Percentiles rank a stretch among this genome's conserved stretches.
These are phyloP conservation scores for Bergia sp. DNA, from an alignment of 92 coral and sea anemone genomes.

Conservation along the genomic window DNA sequence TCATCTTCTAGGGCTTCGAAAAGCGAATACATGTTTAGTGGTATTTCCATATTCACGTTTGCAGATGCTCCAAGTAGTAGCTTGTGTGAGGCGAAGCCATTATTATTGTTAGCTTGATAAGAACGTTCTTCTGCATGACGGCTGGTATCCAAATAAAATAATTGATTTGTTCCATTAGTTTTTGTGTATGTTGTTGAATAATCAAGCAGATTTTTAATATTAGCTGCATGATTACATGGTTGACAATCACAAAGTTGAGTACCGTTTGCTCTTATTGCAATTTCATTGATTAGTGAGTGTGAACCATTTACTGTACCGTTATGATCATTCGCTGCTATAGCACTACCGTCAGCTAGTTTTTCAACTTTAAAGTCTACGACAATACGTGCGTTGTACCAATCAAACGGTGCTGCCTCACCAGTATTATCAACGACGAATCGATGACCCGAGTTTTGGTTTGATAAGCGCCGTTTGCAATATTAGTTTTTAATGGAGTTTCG, in stretches of 20 bases:
- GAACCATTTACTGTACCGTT: background rate
- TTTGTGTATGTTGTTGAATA: background rate
- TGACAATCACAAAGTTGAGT: background rate
- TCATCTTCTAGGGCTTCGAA: background rate
- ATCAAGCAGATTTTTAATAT: background rate
- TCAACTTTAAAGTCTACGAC: too few species aligned
- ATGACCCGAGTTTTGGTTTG: too few species aligned
- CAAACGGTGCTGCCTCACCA: too few species aligned
- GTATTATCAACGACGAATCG: too few species aligned
- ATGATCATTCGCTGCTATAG: too few species aligned
- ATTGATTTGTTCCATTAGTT: background rate
- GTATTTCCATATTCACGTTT: background rate
- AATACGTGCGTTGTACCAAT: too few species aligned
- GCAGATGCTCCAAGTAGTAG: background rate
- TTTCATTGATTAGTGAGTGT: background rate
- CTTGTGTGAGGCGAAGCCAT: background rate
- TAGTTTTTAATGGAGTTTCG: too few species aligned
- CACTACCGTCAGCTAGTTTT: too few species aligned
- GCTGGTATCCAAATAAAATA: constrained; percentile 36
- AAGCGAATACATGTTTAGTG: background rate
- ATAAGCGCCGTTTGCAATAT: too few species aligned
- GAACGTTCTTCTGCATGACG: background rate
- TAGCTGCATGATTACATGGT: background rate
- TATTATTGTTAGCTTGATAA: background rate
- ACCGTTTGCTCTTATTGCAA: background rate